Conservation (phyloP, 92 coral and sea anemone genomes). For the Porites rus region DNA sequence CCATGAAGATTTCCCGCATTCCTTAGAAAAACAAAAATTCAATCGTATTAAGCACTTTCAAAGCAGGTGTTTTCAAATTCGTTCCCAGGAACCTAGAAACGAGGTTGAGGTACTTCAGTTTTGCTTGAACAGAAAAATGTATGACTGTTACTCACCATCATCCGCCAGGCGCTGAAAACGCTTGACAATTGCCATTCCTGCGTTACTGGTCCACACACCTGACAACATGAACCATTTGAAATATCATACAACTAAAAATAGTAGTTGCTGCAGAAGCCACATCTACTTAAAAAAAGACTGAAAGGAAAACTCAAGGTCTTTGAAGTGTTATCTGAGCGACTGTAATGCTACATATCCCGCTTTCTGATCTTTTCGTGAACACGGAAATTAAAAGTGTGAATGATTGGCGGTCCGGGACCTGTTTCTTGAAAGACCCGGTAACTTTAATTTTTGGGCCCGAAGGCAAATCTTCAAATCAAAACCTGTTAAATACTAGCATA, state of each 20-base stretch:
- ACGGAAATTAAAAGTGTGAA: no score
- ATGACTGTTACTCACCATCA: constrained; percentile 2
- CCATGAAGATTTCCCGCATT: background rate
- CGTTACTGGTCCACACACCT: constrained; percentile 12
- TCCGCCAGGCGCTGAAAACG: constrained; percentile 31
- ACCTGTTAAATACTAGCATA: no score
- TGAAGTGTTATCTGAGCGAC: no score
- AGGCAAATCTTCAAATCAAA: no score
- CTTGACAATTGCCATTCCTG: background rate
- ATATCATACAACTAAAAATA: background rate
- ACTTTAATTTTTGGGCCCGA: no score
- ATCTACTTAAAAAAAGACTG: no score
- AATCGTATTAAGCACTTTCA: background rate
- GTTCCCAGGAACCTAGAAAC: background rate
- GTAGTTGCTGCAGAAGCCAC: background rate
- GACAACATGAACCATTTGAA: background rate
- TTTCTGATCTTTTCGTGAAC: no score
- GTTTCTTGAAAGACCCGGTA: no score
- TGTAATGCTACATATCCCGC: no score
- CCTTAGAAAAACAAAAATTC: background rate
- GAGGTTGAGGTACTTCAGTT: background rate
- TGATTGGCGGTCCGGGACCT: no score
- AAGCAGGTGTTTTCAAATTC: background rate
- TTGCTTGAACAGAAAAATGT: background rate
- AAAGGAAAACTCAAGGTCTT: no score